phyloP scores from a whole-genome alignment of 2,888 invertebrate genomes.

The Netelia melanura region DNA sequence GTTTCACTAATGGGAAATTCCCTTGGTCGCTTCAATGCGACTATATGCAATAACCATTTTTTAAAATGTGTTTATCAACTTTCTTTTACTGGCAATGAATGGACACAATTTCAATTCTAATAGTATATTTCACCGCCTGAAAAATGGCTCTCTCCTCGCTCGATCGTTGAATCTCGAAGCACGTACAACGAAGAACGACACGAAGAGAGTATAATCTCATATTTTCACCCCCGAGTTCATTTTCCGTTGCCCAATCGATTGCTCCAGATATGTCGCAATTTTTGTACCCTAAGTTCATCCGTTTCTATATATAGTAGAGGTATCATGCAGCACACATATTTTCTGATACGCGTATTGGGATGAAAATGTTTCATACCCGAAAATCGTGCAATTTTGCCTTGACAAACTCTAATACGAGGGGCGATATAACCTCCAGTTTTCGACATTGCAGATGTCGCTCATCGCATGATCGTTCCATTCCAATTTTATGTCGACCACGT shows the following conservation, averaged over 20 bases:
- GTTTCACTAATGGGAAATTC: too few relatives aligned
- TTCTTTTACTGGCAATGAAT: too few relatives aligned
- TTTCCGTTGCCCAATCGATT: conserved; percentile 36
- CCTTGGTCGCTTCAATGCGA: too few relatives aligned
- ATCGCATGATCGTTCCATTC: conserved; percentile 22
- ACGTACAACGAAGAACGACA: conserved; percentile 43
- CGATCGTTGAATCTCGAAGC: conserved; percentile 45
- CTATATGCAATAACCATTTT: too few relatives aligned
- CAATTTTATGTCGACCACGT: background rate
- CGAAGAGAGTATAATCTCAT: conserved; percentile 51
- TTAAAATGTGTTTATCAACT: too few relatives aligned
- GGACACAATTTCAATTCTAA: too few relatives aligned
- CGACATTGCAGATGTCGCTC: conserved; percentile 21
- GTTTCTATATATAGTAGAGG: background rate
- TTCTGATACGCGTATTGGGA: background rate
- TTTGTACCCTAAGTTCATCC: background rate
- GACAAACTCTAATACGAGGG: conserved; percentile 26
- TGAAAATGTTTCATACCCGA: conserved; percentile 12
- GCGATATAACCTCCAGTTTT: conserved; percentile 34
- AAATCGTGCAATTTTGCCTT: conserved; percentile 41
- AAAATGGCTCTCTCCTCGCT: too few relatives aligned
- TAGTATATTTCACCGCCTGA: too few relatives aligned
- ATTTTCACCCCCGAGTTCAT: conserved; percentile 29
- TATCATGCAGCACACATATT: conserved; percentile 8
- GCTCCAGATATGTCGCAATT: conserved; percentile 43